Evolutionary conservation across 2,888 invertebrate genomes (phyloP), one percentile per base, ranked within the genome.

Genomic region (Ichneumoninae sp.): DNA sequence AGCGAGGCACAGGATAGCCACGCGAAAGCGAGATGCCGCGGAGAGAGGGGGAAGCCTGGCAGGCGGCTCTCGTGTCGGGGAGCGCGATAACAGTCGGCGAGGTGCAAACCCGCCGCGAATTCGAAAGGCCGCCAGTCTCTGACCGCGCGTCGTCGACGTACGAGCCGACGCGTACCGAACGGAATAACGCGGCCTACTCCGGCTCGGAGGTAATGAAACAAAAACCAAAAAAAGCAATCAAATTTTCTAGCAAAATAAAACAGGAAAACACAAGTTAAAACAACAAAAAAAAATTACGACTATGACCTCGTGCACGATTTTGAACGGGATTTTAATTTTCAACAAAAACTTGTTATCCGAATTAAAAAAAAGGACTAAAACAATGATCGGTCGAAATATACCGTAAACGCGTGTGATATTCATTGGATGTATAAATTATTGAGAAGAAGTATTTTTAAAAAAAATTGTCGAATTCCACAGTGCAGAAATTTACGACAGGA

Each of bases 41-140:
- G 47, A 50, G 54, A 71, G 71, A 72, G 62, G 36, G 50, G 52
- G 19, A 40, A 87, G 89, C 86, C 71, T 71, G 82, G 80, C 76
- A 70, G 84, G 77, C 80, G 70, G 62, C 62, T 62, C 74, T 80
- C 80, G 71, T 65, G 69, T 60, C 74, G 78, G 65, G 86, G 84
- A 84, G 86, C 88, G 88, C 90, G 90, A 91, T 90, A 91, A 92
- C 90, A 90, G 90, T 89, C 91, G 89, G 86, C 88, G 92, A 92
- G 92, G 92, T 92, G 91, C 90, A 91, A 92, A 91, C 90, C 92
- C 91, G 90, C 91, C 91, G 92, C 91, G 90, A 92, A 91, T 91
- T 92, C 90, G 91, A 92, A 91, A 92, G 92, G 90, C 91, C 89
- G 88, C 89, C 91, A 93, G 93, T 93, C 91, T 91, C 90, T 89